Conservation (phyloP, 1,140 invertebrate species). For the Sarcophaga peregrina region DNA sequence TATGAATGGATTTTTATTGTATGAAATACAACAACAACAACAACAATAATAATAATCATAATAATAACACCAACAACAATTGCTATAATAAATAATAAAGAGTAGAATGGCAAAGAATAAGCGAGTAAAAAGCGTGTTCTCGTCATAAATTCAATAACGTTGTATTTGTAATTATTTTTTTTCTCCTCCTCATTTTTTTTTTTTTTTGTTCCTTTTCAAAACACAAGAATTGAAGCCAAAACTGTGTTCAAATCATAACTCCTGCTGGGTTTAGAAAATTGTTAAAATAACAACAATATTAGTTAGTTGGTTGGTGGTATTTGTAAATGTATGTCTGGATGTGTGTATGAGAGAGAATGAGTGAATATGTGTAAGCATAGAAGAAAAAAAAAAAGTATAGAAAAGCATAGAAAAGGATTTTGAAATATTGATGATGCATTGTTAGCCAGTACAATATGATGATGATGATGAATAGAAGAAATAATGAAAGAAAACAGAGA, state of each 20-base stretch:
- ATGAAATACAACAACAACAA: background rate
- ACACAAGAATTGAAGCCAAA: conserved; percentile 12
- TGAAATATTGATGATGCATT: conserved; percentile 30
- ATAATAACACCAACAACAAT: too few species aligned
- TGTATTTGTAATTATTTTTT: too few species aligned
- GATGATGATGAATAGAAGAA: conserved; percentile 1
- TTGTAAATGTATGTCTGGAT: background rate
- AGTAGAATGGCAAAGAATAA: background rate
- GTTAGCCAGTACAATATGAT: conserved; percentile 24
- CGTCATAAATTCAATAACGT: background rate
- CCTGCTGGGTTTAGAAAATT: conserved; percentile 35
- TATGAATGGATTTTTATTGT: conserved; percentile 22
- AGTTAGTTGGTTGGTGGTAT: background rate
- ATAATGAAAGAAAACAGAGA: too few species aligned
- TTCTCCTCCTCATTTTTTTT: too few species aligned
- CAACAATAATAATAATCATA: too few species aligned
- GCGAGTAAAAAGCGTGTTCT: background rate
- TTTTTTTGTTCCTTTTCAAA: too few species aligned
- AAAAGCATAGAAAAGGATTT: conserved; percentile 31
- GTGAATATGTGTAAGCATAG: background rate
- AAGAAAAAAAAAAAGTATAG: background rate
- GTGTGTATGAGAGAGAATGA: background rate
- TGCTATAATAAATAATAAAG: too few species aligned
- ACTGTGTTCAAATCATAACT: conserved; percentile 32
- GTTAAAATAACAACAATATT: conserved; percentile 33